phyloP scores from a whole-genome alignment of 2,797 vertebrate genomes.

The Hylomyscus alleni region DNA sequence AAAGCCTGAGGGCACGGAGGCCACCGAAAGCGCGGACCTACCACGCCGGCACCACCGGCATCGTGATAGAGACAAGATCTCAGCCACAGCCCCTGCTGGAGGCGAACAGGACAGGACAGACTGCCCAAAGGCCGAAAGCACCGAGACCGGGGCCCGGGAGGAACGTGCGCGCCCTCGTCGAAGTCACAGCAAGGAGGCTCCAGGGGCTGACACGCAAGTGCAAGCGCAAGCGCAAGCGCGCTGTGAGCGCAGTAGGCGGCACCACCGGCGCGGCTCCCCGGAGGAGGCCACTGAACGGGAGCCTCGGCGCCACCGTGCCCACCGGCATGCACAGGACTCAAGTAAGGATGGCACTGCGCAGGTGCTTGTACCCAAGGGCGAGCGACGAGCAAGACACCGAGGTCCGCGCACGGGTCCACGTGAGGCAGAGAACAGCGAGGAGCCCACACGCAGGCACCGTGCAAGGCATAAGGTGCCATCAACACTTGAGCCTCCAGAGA shows the following conservation, averaged over 20 bases:
- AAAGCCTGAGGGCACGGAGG: constrained; percentile 83
- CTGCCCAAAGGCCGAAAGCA: constrained; percentile 85
- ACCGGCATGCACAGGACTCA: constrained; percentile 87
- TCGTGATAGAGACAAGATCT: constrained; percentile 88
- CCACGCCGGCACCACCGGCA: constrained; percentile 73
- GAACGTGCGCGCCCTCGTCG: constrained; percentile 91
- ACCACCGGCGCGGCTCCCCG: constrained; percentile 89
- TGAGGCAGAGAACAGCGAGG: constrained; percentile 91
- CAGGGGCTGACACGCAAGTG: constrained; percentile 84
- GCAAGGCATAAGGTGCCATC: constrained; percentile 90
- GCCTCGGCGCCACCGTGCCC: constrained; percentile 88
- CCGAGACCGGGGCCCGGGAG: constrained; percentile 86
- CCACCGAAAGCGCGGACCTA: constrained; percentile 55
- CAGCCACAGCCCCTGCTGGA: constrained; percentile 15
- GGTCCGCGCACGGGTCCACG: constrained; percentile 88
- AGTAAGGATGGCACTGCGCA: constrained; percentile 90
- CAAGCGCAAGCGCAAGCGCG: constrained; percentile 83
- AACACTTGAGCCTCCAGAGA: constrained; percentile 89
- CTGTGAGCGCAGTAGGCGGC: constrained; percentile 89
- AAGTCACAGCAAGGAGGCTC: constrained; percentile 93
- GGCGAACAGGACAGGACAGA: constrained; percentile 88
- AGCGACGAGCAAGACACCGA: constrained; percentile 91
- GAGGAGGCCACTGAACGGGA: constrained; percentile 90
- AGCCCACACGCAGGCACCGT: constrained; percentile 90
- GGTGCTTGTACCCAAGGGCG: constrained; percentile 86